phyloP scores from a whole-genome alignment of 2,113 vertebrate genomes.

The Orycteropus afer region DNA sequence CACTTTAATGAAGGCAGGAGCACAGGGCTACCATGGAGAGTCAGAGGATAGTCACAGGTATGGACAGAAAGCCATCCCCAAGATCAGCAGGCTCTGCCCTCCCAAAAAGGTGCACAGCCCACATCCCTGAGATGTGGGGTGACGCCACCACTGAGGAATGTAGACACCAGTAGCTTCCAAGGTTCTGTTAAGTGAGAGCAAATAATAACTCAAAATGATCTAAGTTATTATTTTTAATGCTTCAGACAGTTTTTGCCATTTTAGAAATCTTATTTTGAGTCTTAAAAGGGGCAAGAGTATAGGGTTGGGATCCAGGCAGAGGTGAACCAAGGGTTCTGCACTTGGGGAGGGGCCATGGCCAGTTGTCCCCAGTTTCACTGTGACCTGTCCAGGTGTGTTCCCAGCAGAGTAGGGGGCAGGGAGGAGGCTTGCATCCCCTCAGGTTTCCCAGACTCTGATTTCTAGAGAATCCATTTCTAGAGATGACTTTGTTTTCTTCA shows the following conservation, averaged over 20 bases:
- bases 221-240: accelerated
- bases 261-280: not conserved
- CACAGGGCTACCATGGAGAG: accelerated
- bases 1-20: not conserved
- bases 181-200: not conserved
- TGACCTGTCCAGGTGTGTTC: not conserved
- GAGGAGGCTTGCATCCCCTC: accelerated
- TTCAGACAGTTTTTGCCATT: not conserved
- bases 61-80: not conserved
- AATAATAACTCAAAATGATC: not conserved
- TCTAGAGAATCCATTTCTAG: not conserved
- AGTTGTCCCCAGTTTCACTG: accelerated
- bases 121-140: accelerated
- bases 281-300: not conserved
- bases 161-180: not conserved
- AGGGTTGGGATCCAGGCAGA: not conserved
- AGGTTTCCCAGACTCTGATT: accelerated
- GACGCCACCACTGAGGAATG: not conserved
- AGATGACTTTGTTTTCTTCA: not conserved
- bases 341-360: not conserved
- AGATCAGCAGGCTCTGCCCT: not conserved
- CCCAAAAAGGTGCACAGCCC: accelerated
- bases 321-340: too few relatives aligned
- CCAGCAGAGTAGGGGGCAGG: not conserved
- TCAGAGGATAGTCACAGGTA: accelerated